A percentile compares a stretch with the other conserved stretches of the same genome.
Evolutionary conservation across 2,888 invertebrate species (phyloP).

Genomic region (Tromatobia lineatoria): DNA sequence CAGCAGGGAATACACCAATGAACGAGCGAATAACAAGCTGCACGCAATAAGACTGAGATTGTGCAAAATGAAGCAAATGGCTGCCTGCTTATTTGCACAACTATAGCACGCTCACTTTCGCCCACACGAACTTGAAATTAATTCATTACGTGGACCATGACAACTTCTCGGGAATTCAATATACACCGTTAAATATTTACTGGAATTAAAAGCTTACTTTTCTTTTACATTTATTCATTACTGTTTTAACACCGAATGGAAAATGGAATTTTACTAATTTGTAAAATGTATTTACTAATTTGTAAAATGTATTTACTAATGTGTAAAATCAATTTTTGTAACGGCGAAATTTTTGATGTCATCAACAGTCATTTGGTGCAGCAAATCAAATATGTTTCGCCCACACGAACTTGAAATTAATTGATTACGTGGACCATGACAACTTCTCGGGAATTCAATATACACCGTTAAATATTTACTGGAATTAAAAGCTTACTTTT

Average conservation of each 20-base stretch:
- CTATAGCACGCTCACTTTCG: constrained; percentile 70
- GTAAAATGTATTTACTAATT: too few species aligned
- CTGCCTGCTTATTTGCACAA: constrained; percentile 59
- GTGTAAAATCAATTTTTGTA: too few species aligned
- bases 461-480: constrained; percentile 7
- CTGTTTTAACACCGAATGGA: too few species aligned
- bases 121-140: constrained; percentile 81
- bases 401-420: constrained; percentile 82
- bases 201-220: neutral
- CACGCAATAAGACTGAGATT: constrained; percentile 73
- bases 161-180: constrained; percentile 61
- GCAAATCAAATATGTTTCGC: too few species aligned
- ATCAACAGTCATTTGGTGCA: too few species aligned
- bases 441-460: constrained; percentile 62
- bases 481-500: neutral
- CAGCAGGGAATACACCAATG: constrained; percentile 51
- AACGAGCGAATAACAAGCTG: constrained; percentile 65
- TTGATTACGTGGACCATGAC: constrained; percentile 77
- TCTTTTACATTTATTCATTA: neutral
- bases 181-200: constrained; percentile 7
- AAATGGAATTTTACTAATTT: too few species aligned
- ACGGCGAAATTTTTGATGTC: too few species aligned
- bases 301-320: too few species aligned
- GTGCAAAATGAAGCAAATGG: constrained; percentile 70
- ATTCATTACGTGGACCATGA: constrained; percentile 78